A percentile compares a stretch with the other conserved stretches of the same genome.
These are phyloP conservation scores for Kryphioiulus occultus DNA, from an alignment of 2,888 invertebrate species.

Conservation along the genomic window DNA sequence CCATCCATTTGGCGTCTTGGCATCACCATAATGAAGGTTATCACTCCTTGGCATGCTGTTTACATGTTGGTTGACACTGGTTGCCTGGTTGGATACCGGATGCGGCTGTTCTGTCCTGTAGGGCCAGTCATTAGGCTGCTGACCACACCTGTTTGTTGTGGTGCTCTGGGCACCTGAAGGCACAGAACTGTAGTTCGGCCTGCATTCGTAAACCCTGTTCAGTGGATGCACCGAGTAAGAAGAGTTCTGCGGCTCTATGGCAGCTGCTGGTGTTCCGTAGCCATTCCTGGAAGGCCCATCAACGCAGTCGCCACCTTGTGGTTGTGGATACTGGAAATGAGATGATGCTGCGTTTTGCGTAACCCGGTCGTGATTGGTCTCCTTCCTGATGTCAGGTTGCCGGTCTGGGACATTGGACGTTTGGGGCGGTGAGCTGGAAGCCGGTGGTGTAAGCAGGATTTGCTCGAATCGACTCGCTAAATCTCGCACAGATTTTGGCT, in stretches of 20 bases:
- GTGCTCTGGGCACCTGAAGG: not conserved
- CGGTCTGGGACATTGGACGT: not conserved
- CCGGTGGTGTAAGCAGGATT: not conserved
- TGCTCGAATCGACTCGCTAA: conserved; percentile 81
- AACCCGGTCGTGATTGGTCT: not conserved
- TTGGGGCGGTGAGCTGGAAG: not conserved
- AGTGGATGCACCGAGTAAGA: not conserved
- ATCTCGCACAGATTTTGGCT: conserved; percentile 72
- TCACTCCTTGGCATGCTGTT: not conserved
- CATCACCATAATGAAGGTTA: not conserved
- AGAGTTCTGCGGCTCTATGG: not conserved
- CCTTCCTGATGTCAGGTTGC: not conserved
- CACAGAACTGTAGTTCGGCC: not conserved
- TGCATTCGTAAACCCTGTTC: not conserved
- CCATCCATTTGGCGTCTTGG: not conserved
- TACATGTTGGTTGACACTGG: not conserved
- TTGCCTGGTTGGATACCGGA: not conserved
- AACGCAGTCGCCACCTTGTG: not conserved
- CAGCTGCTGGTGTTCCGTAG: not conserved
- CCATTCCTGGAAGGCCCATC: not conserved
- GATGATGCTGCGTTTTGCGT: not conserved
- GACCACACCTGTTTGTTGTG: not conserved
- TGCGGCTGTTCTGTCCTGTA: not conserved
- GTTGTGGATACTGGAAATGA: not conserved
- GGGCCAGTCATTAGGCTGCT: not conserved